These are phyloP conservation scores for Nasua narica DNA, from an alignment of 2,797 vertebrate genomes.

Conservation along the genomic window DNA sequence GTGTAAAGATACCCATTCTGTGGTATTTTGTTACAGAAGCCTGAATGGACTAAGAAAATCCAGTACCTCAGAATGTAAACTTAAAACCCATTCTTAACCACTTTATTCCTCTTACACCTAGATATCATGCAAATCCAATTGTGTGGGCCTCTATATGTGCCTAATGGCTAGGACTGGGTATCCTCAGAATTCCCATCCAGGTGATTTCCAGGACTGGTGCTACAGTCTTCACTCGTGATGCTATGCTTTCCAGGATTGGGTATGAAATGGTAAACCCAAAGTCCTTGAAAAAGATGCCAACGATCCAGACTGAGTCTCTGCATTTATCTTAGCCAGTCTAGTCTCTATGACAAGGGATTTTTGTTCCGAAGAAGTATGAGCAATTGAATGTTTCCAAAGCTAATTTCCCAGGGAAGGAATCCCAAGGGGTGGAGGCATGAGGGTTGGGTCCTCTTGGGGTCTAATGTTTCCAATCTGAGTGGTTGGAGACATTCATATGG, in stretches of 20 bases:
- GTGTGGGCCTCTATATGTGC: not conserved
- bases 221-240: not conserved
- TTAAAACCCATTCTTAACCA: not conserved
- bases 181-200: not conserved
- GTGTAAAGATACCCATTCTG: not conserved
- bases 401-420: conserved; percentile 24
- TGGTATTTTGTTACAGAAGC: not conserved
- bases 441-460: not conserved
- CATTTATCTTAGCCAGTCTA: not conserved
- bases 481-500: not conserved
- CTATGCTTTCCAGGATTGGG: not conserved
- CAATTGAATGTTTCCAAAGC: not conserved
- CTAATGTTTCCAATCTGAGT: not conserved
- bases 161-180: not conserved
- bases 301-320: not conserved
- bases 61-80: not conserved
- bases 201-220: not conserved
- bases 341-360: not conserved
- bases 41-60: not conserved
- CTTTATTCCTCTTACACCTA: not conserved
- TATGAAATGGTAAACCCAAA: conserved; percentile 14
- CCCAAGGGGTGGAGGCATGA: not conserved
- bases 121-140: not conserved
- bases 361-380: not conserved
- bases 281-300: not conserved